Conservation (phyloP, 64 coral and sea anemone genomes). For the Pachyseris speciosa region DNA sequence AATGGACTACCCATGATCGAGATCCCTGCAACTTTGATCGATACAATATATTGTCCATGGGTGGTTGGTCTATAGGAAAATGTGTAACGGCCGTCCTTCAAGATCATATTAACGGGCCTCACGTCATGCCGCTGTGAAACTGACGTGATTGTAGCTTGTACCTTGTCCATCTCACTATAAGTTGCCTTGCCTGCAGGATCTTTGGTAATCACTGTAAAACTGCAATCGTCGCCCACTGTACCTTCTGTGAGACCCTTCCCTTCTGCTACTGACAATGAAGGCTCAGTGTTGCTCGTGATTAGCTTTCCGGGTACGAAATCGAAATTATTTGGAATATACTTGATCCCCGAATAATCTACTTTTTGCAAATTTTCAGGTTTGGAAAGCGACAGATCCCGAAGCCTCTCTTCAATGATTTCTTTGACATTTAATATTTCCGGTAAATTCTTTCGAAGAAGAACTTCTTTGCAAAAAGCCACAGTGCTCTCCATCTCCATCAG, state of each 20-base stretch:
- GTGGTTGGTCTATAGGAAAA: background rate
- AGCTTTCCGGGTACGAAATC: background rate
- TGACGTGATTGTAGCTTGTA: background rate
- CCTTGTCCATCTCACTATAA: background rate
- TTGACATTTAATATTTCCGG: slow-evolving; percentile 28
- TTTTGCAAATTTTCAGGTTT: too few relatives aligned
- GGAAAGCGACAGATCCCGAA: background rate
- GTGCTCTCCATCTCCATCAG: background rate
- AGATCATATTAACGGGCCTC: background rate
- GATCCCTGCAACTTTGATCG: background rate
- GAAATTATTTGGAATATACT: background rate
- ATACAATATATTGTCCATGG: background rate
- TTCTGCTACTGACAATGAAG: background rate
- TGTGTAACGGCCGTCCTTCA: background rate
- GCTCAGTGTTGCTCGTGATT: background rate
- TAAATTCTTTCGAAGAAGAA: slow-evolving; percentile 8
- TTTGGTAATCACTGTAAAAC: too few relatives aligned
- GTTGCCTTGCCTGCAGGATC: background rate
- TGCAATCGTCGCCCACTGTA: too few relatives aligned
- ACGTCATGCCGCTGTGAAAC: background rate
- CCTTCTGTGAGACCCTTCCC: background rate
- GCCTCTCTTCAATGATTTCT: background rate
- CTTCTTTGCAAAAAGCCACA: background rate
- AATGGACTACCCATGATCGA: slow-evolving; percentile 5
- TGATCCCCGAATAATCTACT: background rate